Base-by-base conservation (phyloP, 1,140 invertebrate species). In the Meloidogyne floridensis region DNA sequence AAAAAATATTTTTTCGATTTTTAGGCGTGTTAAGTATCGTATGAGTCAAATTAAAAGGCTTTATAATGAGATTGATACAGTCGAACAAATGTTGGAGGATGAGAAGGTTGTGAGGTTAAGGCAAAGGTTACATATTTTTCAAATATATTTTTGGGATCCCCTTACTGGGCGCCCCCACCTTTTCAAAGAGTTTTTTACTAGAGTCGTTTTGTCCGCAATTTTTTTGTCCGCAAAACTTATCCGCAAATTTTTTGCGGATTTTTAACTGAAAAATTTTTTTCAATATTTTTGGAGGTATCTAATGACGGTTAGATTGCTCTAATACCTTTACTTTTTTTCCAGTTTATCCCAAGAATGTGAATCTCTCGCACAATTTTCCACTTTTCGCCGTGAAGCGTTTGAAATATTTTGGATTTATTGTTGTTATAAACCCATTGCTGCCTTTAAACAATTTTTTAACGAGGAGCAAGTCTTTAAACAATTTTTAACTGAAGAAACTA, bases 351-450 rank as follows among this genome's bases (percentile, higher is more conserved):
- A 42, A 2, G 13, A 70, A 18, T 51, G 32, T 59, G 43, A 74
- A 80, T 7, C 11, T 80, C 20, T 43, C 15, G 18, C n/a, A n/a
- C 9, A 81, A 42, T 15, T 7, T 69, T 43, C 54, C 42, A 74
- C 51, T 65, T 80, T 80, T 80, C 80, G 80, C 7, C 80, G 80
- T 18, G 72, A 80, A 80, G 69, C 80, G 2, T 11, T 80, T 6
- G 80, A 80, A 1, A 6, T 80, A 69, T 75, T 80, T 43, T 80
- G 80, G 80, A 43, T 15, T 15, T n/a, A 80, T 18, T 80, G 80
- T 69, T 80, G 72, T 54, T 81, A 80, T 32, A 71, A 80, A 42
- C 80, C 80, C 2, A 80, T 80, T 74, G 43, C 32, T 74, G 20
- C 18, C 3, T 80, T 51, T 8, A 74, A 80, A 47, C 53, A 69